These are phyloP conservation scores for Pantherophis guttatus DNA, from an alignment of 2,113 vertebrate genomes.

Conservation along the genomic window DNA sequence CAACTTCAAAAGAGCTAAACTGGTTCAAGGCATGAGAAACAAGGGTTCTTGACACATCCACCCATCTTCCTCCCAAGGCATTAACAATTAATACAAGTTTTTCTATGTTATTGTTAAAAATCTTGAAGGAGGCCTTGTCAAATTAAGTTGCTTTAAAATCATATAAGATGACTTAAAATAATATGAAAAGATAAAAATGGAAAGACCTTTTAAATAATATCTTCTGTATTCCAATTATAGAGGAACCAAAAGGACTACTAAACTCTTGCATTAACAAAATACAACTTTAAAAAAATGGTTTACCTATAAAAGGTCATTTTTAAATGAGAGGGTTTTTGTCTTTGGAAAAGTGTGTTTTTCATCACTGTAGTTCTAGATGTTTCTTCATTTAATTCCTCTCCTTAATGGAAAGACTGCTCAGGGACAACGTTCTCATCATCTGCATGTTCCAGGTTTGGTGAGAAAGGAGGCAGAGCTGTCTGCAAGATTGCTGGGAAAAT, in stretches of 20 bases:
- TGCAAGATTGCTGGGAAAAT: neutral
- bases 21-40: neutral
- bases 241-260: neutral
- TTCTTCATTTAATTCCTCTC: neutral
- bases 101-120: neutral
- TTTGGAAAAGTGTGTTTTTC: neutral
- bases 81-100: neutral
- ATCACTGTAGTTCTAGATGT: neutral
- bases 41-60: neutral
- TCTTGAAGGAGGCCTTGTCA: neutral
- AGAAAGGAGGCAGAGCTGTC: neutral
- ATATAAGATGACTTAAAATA: neutral
- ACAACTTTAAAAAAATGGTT: neutral
- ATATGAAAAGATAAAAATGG: neutral
- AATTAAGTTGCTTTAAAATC: neutral
- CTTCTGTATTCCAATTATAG: neutral
- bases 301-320: neutral
- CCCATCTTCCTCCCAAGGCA: neutral
- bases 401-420: neutral
- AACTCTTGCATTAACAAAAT: neutral
- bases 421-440: neutral
- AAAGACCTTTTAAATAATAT: neutral
- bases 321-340: neutral
- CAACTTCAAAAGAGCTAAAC: neutral
- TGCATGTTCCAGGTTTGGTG: neutral